Conservation (phyloP, 2,888 invertebrate genomes). For the Halictus ligatus region DNA sequence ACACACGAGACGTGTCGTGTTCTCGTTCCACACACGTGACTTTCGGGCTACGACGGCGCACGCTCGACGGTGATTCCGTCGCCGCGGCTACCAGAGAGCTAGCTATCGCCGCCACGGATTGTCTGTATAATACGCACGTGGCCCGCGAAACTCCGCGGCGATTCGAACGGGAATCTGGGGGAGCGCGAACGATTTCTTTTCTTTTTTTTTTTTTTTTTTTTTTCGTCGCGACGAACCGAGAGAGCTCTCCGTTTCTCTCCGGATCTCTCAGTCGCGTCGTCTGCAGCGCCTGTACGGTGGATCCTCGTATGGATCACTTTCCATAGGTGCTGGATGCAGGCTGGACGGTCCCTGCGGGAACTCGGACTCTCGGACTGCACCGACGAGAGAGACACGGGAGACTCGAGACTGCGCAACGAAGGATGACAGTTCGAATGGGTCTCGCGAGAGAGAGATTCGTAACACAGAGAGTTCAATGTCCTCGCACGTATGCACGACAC, state of each 20-base stretch:
- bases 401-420: not conserved
- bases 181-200: not conserved
- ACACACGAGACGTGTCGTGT: too few relatives aligned
- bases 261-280: constrained; percentile 70
- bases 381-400: not conserved
- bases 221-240: not conserved
- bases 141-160: constrained; percentile 33
- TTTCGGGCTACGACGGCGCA: too few relatives aligned
- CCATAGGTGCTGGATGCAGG: constrained; percentile 57
- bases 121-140: constrained; percentile 57
- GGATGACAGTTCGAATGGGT: constrained; percentile 44
- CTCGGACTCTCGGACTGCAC: not conserved
- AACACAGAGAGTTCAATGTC: constrained; percentile 51
- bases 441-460: not conserved
- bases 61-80: too few relatives aligned
- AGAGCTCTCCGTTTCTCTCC: not conserved
- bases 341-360: not conserved
- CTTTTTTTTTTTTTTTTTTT: too few relatives aligned
- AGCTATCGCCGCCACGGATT: constrained; percentile 41
- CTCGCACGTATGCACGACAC: constrained; percentile 38
- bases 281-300: constrained; percentile 79
- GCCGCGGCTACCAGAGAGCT: too few relatives aligned
- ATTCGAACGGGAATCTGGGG: not conserved
- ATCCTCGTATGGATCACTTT: constrained; percentile 82
- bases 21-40: too few relatives aligned